Evolutionary conservation across 1,140 invertebrate genomes (phyloP).

Genomic region (Papilio dardanus): DNA sequence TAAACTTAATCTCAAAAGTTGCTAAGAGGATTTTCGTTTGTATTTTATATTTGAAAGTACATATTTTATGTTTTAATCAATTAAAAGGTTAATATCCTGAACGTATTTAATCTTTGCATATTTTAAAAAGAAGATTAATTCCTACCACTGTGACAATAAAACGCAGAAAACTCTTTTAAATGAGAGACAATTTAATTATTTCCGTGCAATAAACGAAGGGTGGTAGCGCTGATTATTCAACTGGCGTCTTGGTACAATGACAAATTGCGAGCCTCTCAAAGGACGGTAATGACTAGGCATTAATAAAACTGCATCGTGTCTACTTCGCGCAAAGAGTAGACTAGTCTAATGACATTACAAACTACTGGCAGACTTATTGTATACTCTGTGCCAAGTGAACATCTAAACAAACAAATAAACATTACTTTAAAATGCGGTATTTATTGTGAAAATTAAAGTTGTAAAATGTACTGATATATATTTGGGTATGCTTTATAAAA

Average conservation of each 20-base stretch:
- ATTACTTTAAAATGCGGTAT: neutral
- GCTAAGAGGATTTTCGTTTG: too few relatives aligned
- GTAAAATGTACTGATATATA: too few relatives aligned
- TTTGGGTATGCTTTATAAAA: too few relatives aligned
- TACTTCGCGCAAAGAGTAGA: neutral
- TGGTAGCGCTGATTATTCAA: slow-evolving; percentile 27
- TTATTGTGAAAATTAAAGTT: neutral
- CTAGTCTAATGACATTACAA: slow-evolving; percentile 18
- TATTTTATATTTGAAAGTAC: too few relatives aligned
- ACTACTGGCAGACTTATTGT: neutral
- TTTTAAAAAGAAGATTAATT: neutral
- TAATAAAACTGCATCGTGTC: slow-evolving; percentile 12
- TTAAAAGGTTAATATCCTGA: neutral
- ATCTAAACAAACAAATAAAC: neutral
- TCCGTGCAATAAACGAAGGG: neutral
- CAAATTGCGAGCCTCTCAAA: slow-evolving; percentile 9
- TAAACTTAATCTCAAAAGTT: neutral
- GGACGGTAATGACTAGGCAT: slow-evolving; percentile 28
- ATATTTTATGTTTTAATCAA: too few relatives aligned
- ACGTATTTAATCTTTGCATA: neutral
- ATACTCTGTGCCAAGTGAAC: neutral
- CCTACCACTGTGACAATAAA: slow-evolving; percentile 13
- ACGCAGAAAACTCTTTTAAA: slow-evolving; percentile 3
- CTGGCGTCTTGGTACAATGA: slow-evolving; percentile 26
- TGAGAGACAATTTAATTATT: slow-evolving; percentile 29